Evolutionary conservation across 2,888 invertebrate genomes (phyloP).

Genomic region (Dasysyrphus albostriatus): DNA sequence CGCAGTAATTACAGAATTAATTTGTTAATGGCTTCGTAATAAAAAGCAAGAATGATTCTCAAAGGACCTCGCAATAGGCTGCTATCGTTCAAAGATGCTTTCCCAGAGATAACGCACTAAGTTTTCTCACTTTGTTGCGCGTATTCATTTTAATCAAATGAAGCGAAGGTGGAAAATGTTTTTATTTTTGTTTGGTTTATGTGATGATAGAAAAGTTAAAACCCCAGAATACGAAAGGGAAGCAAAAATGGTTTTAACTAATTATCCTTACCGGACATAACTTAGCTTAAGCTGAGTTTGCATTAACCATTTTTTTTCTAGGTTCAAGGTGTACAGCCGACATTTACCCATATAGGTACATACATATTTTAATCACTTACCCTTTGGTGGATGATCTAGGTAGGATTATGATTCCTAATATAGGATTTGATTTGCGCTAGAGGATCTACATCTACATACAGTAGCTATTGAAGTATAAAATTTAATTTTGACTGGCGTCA

Average conservation of each 20-base stretch:
- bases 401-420: slow-evolving; percentile 54
- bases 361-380: slow-evolving; percentile 7
- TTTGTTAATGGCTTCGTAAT: slow-evolving; percentile 69
- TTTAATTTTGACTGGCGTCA: slow-evolving; percentile 61
- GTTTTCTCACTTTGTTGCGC: slow-evolving; percentile 47
- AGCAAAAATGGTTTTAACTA: slow-evolving; percentile 54
- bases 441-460: neutral
- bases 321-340: neutral
- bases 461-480: slow-evolving; percentile 26
- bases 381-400: slow-evolving; percentile 60
- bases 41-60: slow-evolving; percentile 34
- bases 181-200: slow-evolving; percentile 11
- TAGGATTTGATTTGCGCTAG: slow-evolving; percentile 29
- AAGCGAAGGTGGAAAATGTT: slow-evolving; percentile 21
- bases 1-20: slow-evolving; percentile 65
- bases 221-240: slow-evolving; percentile 11
- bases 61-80: slow-evolving; percentile 39
- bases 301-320: slow-evolving; percentile 31
- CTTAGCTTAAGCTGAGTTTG: slow-evolving; percentile 12
- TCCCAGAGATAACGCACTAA: slow-evolving; percentile 63
- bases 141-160: slow-evolving; percentile 52
- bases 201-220: slow-evolving; percentile 36
- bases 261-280: slow-evolving; percentile 51
- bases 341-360: neutral
- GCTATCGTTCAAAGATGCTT: slow-evolving; percentile 45